Base-by-base conservation (phyloP, 2,113 vertebrate species). In the Notothenia coriiceps region DNA sequence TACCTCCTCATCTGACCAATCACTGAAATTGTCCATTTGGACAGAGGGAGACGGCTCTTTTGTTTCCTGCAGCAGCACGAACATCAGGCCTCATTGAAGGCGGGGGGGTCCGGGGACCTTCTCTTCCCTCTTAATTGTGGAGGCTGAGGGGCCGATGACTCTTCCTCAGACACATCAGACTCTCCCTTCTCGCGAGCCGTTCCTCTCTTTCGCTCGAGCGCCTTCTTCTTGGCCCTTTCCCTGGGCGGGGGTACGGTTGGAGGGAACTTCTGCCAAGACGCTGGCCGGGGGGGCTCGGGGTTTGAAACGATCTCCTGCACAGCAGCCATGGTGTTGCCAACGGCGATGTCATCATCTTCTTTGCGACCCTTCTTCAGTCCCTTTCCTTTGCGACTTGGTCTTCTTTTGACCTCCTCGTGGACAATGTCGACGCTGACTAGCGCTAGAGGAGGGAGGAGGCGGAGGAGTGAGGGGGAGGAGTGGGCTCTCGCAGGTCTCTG, bases 1-100 rank as follows among this genome's bases (percentile, higher is more conserved):
- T 6, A 90, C 91, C 35, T 94, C 98, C 87, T 98, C 98, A 73
- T 99, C 98, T 2, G 98, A 98, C 98, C 98, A 99, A 92, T 99
- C 98, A 50, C 98, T 99, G 89, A 99, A 99, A 1, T 96, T 96
- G 65, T 98, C 97, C 64, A 94, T 93, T 89, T 97, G 3, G 87
- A 79, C 10, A 87, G 83, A 0, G 93, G 74, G 74, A 4, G 94
- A 83, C 5, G 91, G 94, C 47, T 93, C 86, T 2, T 85, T 85
- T 70, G 6, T 66, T 86, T 5, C 46, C 73, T 18, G 3, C 86
- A 0, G 84, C 2, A 0, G 90, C 57, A 56, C 97, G 96, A 70
- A 94, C 95, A 57, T 96, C 94, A 1, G 91, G 90, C 56, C 91
- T 92, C 82, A 90, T 67, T 0, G 93, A 91, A 10, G 96, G 93